These are phyloP conservation scores for Egretta garzetta DNA, from an alignment of 2,113 vertebrate genomes.

Conservation along the genomic window DNA sequence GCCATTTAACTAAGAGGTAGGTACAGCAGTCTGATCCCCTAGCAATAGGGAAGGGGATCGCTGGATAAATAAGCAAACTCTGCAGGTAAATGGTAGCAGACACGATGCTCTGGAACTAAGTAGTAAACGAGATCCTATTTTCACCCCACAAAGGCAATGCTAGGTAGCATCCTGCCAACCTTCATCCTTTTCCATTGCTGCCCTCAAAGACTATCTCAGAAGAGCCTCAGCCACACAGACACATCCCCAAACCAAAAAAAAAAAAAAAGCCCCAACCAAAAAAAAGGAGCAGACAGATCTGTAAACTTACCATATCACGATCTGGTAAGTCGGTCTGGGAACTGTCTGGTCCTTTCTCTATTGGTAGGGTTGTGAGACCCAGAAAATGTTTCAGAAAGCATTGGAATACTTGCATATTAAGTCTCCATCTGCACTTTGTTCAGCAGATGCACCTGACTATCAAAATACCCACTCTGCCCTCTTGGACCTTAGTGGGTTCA, in stretches of 20 bases:
- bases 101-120: neutral
- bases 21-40: neutral
- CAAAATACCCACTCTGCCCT: neutral
- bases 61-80: neutral
- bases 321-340: neutral
- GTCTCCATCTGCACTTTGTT: neutral
- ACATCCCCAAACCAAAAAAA: neutral
- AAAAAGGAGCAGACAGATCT: neutral
- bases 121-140: fast-evolving
- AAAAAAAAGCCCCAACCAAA: neutral
- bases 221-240: neutral
- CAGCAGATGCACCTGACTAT: neutral
- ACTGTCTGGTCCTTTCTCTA: neutral
- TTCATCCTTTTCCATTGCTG: neutral
- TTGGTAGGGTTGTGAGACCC: neutral
- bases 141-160: neutral
- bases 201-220: neutral
- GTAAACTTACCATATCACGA: neutral
- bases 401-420: neutral
- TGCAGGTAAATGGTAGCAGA: neutral
- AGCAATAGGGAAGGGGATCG: neutral
- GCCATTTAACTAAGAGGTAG: neutral
- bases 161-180: neutral
- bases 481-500: neutral
- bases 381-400: no score